Conservation (phyloP, 2,888 invertebrate species). For the Blastobasis lacticolella region DNA sequence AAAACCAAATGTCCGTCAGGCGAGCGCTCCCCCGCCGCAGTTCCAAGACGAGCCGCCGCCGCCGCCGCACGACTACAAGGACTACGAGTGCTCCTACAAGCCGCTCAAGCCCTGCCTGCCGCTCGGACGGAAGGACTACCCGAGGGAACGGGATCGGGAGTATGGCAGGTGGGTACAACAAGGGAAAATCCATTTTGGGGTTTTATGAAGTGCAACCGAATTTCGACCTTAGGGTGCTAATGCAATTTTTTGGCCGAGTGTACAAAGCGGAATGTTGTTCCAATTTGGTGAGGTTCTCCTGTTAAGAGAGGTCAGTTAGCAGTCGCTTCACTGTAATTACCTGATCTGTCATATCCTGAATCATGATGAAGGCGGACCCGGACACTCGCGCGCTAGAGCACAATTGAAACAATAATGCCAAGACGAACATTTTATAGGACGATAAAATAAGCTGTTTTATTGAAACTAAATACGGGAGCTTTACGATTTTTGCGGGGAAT, state of each 20-base stretch:
- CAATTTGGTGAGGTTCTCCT: too few species aligned
- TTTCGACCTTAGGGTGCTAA: background rate
- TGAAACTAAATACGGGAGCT: too few species aligned
- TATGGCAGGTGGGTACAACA: conserved; percentile 40
- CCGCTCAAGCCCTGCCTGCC: conserved; percentile 47
- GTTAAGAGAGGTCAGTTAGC: too few species aligned
- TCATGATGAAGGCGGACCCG: too few species aligned
- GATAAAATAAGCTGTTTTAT: too few species aligned
- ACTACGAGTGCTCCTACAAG: conserved; percentile 57
- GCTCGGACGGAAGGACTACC: conserved; percentile 47
- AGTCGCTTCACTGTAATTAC: too few species aligned
- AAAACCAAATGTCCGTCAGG: conserved; percentile 39
- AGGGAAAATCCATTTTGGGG: background rate
- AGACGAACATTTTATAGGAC: too few species aligned
- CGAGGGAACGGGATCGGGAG: conserved; percentile 28
- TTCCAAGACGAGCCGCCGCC: conserved; percentile 62
- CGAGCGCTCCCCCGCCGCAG: conserved; percentile 68
- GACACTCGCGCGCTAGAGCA: too few species aligned
- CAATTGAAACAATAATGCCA: too few species aligned
- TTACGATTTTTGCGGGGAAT: too few species aligned
- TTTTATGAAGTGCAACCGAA: background rate
- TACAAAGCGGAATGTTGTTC: too few species aligned
- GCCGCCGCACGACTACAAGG: conserved; percentile 51
- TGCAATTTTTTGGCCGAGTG: background rate
- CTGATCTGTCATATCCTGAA: too few species aligned